Percentiles rank a stretch among this genome's conserved stretches.
Evolutionary conservation across 2,113 vertebrate genomes (phyloP).

Genomic region (Eupsittula cactorum): DNA sequence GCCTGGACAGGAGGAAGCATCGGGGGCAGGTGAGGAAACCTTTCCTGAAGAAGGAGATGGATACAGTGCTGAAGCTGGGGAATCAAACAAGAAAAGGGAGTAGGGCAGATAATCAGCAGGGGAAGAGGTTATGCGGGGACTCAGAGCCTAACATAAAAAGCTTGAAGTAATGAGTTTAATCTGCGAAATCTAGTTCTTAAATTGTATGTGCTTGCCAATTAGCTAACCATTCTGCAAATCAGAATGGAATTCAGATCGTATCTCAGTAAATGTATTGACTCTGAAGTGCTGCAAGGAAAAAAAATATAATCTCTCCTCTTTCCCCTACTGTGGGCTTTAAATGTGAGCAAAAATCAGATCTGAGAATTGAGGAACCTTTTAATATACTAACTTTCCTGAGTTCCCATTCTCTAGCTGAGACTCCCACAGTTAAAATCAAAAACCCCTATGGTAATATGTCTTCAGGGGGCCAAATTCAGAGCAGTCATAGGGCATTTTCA

Average conservation of each 20-base stretch:
- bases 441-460: neutral
- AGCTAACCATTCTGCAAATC: constrained; percentile 56
- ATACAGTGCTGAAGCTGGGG: neutral
- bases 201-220: constrained; percentile 60
- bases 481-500: neutral
- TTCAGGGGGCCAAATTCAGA: neutral
- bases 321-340: constrained; percentile 41
- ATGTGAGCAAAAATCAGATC: constrained; percentile 38
- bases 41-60: neutral
- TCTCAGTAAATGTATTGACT: constrained; percentile 52
- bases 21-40: constrained; percentile 20
- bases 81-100: neutral
- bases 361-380: constrained; percentile 35
- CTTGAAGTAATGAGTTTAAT: constrained; percentile 60
- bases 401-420: neutral
- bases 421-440: constrained; percentile 38
- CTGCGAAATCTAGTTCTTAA: constrained; percentile 47
- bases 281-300: constrained; percentile 46
- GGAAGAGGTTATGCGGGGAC: constrained; percentile 47
- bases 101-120: neutral
- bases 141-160: constrained; percentile 6
- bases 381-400: constrained; percentile 12
- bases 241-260: constrained; percentile 62
- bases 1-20: neutral
- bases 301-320: neutral